Evolutionary conservation across 2,797 vertebrate species (phyloP), one percentile per base, ranked within the genome.

Genomic region (Poecile montanus): DNA sequence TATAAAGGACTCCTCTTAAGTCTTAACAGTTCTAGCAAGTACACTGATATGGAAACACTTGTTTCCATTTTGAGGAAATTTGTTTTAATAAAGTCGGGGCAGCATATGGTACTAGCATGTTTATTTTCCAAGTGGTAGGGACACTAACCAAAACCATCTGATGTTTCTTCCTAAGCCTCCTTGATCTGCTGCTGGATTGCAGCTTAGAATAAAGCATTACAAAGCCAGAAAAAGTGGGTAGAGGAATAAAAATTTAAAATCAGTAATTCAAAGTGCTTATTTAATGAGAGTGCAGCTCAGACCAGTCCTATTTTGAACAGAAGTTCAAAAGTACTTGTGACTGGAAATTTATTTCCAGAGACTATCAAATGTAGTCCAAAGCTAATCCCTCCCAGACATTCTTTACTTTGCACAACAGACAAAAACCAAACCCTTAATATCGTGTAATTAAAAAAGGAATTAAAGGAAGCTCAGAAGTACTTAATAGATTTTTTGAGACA

Each of bases 181-280:
- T 93, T 96, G 96, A 97, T 97, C 95, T 97, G 88, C 81, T 91
- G 74, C 87, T 91, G 92, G 94, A 96, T 85, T 95, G 93, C 71
- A 95, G 91, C 85, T 95, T 95, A 96, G 60, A 91, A 47, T 85
- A 93, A 95, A 95, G 78, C 81, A 94, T 22, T 8, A 5, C 0
- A 9, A 94, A 93, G 57, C 84, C 89, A 89, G 70, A 85, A 80
- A 21, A 95, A 90, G 10, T 17, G 50, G 36, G 71, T 17, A 95
- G 11, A n/a, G 15, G 11, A 94, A 65, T 56, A 54, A 74, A 68
- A 74, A 70, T 45, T 17, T 21, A 45, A 50, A 67, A 80, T 61
- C 38, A 68, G 58, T 38, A 78, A 58, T 53, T 84, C 48, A 26
- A 81, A 68, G 54, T 14, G 29, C 66, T 96, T 95, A 82, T 78